phyloP scores from a whole-genome alignment of 2,113 vertebrate genomes.

The Apus apus region DNA sequence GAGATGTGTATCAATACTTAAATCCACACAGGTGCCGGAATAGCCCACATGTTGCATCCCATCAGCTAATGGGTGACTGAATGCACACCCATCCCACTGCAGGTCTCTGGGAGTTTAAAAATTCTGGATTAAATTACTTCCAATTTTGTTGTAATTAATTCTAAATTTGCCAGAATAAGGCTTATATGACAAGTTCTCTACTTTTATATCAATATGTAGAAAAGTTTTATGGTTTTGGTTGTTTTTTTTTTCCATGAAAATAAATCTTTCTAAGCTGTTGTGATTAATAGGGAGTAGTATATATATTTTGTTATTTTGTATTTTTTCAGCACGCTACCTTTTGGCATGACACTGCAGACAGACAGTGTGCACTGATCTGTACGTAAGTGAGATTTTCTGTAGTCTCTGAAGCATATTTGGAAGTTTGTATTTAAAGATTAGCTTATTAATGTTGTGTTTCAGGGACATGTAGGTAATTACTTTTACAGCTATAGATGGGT shows the following conservation, averaged over 20 bases:
- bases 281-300: background rate
- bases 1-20: background rate
- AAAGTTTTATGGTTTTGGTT: background rate
- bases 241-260: background rate
- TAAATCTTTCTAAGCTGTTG: background rate
- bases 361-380: background rate
- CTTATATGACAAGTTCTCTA: background rate
- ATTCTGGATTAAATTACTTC: background rate
- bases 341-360: background rate
- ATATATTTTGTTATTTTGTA: background rate
- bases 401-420: slow-evolving; percentile 52
- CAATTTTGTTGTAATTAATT: background rate
- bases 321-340: background rate
- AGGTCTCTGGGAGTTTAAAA: background rate
- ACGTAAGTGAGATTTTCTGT: slow-evolving; percentile 8
- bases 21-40: background rate
- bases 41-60: background rate
- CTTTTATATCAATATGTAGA: background rate
- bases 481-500: slow-evolving; percentile 47
- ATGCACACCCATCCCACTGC: background rate
- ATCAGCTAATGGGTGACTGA: background rate
- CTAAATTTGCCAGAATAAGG: background rate
- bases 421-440: slow-evolving; percentile 63
- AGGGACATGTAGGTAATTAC: slow-evolving; percentile 66
- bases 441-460: slow-evolving; percentile 70